Base-by-base conservation (phyloP, 1,140 invertebrate genomes). In the Olivierus martensii region DNA sequence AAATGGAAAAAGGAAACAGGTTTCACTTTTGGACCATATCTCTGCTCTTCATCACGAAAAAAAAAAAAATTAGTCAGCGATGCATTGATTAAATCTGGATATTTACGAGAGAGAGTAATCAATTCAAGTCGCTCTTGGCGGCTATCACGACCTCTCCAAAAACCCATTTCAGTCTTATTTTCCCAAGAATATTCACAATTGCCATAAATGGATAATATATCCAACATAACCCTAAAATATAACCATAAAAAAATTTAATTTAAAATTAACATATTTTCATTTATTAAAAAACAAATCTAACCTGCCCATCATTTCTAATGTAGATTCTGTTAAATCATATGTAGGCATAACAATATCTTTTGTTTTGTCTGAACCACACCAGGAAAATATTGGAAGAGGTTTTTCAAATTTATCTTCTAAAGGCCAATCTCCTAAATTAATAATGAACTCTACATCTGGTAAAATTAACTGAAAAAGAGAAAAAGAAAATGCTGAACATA, bases 31-130 rank as follows among this genome's bases (percentile, higher is more conserved):
- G 19, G 87, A 84, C 19, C 90, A 77, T 93, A 91, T 65, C 82
- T 77, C 46, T 80, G 68, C 66, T 87, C 81, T 69, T 90, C 76
- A 64, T 94, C 79, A 52, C 79, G 77, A 65, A 90, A 97, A 71
- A 97, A 97, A 66, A 97, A 97, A 69, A 96, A 95, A 67, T 94
- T 92, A 3, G 92, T 97, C 5, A 98, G 75, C 0, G 87, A 88
- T 11, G 80, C 91, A 74, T 96, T 91, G 52, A 94, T 80, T 0
- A 93, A 66, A 51, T 90, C 77, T 4, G 87, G 82, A 73, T 91
- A 60, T 55, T 79, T 71, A 59, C 79, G 73, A 0, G 83, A 77
- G 56, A 96, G 77, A 51, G 84, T 79, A 14, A 95, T 81, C 9
- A 97, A 73, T 57, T 88, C 73, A 0, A 98, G 73, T 48, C 93